phyloP scores from a whole-genome alignment of 2,888 invertebrate species.

The Notodonta ziczac region DNA sequence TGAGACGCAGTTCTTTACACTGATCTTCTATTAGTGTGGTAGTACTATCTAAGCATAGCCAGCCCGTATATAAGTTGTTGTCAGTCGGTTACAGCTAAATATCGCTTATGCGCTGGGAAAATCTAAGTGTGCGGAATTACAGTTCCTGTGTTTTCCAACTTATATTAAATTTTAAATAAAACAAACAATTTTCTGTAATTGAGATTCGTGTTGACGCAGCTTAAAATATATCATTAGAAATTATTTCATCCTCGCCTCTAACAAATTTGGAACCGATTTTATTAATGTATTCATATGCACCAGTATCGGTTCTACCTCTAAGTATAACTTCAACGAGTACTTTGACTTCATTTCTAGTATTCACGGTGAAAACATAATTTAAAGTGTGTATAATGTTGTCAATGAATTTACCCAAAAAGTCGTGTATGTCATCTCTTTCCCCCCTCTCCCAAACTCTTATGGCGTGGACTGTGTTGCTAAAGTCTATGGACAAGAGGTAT shows the following conservation, averaged over 20 bases:
- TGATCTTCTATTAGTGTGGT: too few species aligned
- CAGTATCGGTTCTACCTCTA: conserved; percentile 27
- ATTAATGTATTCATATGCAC: conserved; percentile 36
- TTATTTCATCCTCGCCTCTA: conserved; percentile 17
- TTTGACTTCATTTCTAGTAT: conserved; percentile 45
- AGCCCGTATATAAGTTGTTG: too few species aligned
- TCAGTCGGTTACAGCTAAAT: too few species aligned
- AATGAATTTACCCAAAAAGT: conserved; percentile 32
- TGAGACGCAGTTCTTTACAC: too few species aligned
- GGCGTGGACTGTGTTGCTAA: conserved; percentile 31
- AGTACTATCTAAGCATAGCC: too few species aligned
- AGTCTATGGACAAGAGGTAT: conserved; percentile 37
- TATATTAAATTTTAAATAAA: not conserved
- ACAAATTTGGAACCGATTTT: conserved; percentile 46
- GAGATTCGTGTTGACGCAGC: not conserved
- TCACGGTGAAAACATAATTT: conserved; percentile 31
- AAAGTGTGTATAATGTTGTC: conserved; percentile 34
- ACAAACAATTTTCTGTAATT: not conserved
- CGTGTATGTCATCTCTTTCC: conserved; percentile 23
- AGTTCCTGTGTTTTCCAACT: too few species aligned
- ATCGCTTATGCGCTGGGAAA: too few species aligned
- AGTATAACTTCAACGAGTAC: conserved; percentile 44
- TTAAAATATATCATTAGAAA: not conserved
- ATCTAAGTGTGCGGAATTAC: too few species aligned
- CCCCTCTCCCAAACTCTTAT: conserved; percentile 35